Base-by-base conservation (phyloP, 2,888 invertebrate genomes). In the Yponomeuta cagnagella region DNA sequence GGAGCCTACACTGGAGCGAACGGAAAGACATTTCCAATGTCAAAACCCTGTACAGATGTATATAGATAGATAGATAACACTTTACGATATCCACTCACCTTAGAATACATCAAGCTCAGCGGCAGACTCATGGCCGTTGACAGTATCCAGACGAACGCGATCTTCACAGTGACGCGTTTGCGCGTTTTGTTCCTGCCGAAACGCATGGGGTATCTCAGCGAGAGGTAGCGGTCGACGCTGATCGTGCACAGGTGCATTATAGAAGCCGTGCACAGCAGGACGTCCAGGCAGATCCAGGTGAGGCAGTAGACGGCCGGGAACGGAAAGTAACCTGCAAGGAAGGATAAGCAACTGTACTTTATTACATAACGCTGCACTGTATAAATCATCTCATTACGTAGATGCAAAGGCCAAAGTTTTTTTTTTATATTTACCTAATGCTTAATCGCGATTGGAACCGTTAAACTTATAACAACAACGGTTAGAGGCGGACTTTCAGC, bases 221-320 rank as follows among this genome's bases (percentile, higher is more conserved):
- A 98, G 69, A 98, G 94, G 87, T 97, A 91, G 80, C 98, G 95
- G 90, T 99, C 99, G 74, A 99, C 96, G 74, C 98, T 98, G 83
- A 99, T 98, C 65, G 98, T 98, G 83, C 98, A 98, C 66, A 99
- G 93, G 86, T 99, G 99, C 95, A 99, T 97, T 79, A 99, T 99
- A 75, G 98, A 98, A 1, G 98, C 98, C 0, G 99, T 99, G 88
- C 99, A 99, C 83, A 98, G 97, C 1, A 99, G 93, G 2, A 99
- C 98, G 89, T 99, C 99, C 80, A 98, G 93, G 78, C 97, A 97
- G 76, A 98, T 97, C 98, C 98, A 99, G 70, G 96, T 96, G 76
- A 99, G 94, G 85, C 98, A 98, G 88, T 96, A 97, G 70, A 96
- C 95, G 5, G 97, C 95, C 9, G 96, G 95, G 70, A 97, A 86